A percentile compares a stretch with the other conserved stretches of the same genome.
Evolutionary conservation across 2,888 invertebrate species (phyloP).

Genomic region (Rhingia rostrata): DNA sequence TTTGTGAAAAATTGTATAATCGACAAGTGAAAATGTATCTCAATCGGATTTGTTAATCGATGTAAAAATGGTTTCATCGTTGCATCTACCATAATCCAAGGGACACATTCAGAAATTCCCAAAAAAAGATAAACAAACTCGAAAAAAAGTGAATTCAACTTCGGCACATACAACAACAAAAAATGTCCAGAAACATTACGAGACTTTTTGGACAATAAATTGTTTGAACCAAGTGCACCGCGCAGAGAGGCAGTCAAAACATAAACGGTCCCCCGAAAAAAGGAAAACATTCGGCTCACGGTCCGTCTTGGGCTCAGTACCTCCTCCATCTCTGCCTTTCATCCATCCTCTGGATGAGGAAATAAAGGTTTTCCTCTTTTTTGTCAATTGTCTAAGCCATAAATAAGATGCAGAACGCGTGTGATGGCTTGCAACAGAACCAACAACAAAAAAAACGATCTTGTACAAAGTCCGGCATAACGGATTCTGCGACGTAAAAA

Average conservation of each 20-base stretch:
- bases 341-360: slow-evolving; percentile 29
- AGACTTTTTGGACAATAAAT: slow-evolving; percentile 67
- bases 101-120: slow-evolving; percentile 36
- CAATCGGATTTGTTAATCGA: slow-evolving; percentile 67
- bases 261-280: slow-evolving; percentile 39
- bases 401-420: slow-evolving; percentile 68
- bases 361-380: slow-evolving; percentile 33
- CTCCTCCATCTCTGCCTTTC: slow-evolving; percentile 1
- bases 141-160: slow-evolving; percentile 44
- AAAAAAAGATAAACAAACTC: slow-evolving; percentile 32
- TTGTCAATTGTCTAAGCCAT: slow-evolving; percentile 70
- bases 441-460: slow-evolving; percentile 2
- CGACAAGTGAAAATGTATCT: slow-evolving; percentile 41
- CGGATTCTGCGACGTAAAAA: slow-evolving; percentile 44
- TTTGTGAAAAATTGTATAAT: no score
- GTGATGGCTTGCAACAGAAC: slow-evolving; percentile 44
- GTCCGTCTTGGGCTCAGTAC: slow-evolving; percentile 42
- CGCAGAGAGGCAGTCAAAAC: slow-evolving; percentile 62
- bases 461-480: slow-evolving; percentile 38
- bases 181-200: slow-evolving; percentile 56
- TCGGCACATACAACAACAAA: slow-evolving; percentile 6
- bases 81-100: slow-evolving; percentile 56
- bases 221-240: slow-evolving; percentile 68
- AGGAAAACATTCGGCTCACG: slow-evolving; percentile 18
- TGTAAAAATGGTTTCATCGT: slow-evolving; percentile 42